Percentiles rank a stretch among this genome's conserved stretches.
phyloP scores from a whole-genome alignment of 2,113 vertebrate genomes.

The Prunella fulvescens region DNA sequence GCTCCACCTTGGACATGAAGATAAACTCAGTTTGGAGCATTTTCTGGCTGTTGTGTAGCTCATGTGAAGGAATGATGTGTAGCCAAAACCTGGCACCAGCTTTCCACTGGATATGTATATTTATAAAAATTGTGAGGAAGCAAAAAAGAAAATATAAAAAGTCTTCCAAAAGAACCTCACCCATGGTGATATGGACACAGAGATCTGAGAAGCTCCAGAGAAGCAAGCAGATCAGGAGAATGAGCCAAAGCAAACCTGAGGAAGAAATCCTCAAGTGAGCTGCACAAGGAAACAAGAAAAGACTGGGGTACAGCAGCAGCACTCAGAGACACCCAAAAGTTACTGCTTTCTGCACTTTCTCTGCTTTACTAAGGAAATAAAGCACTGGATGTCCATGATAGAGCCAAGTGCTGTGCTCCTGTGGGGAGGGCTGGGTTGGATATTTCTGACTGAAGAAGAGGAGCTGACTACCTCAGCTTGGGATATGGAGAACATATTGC shows the following conservation, averaged over 20 bases:
- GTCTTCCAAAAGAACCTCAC: not conserved
- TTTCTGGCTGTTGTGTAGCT: not conserved
- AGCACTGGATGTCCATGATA: not conserved
- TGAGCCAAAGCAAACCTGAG: not conserved
- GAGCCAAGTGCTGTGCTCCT: not conserved
- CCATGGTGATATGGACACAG: accelerated
- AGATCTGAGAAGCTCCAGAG: not conserved
- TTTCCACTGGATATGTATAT: not conserved
- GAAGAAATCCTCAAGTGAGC: not conserved
- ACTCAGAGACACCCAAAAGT: not conserved
- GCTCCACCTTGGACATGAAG: not conserved
- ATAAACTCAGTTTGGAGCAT: not conserved
- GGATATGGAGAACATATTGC: not conserved
- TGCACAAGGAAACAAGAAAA: not conserved
- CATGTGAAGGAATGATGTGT: not conserved
- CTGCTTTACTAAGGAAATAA: not conserved
- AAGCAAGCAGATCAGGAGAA: not conserved
- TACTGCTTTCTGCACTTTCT: not conserved
- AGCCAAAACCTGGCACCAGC: not conserved
- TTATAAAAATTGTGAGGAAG: not conserved
- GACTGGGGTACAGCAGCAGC: not conserved
- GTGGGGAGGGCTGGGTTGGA: not conserved
- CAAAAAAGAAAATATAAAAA: not conserved
- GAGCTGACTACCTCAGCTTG: not conserved
- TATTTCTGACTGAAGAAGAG: not conserved